phyloP scores from a whole-genome alignment of 2,888 invertebrate genomes.

The Melieria picta region DNA sequence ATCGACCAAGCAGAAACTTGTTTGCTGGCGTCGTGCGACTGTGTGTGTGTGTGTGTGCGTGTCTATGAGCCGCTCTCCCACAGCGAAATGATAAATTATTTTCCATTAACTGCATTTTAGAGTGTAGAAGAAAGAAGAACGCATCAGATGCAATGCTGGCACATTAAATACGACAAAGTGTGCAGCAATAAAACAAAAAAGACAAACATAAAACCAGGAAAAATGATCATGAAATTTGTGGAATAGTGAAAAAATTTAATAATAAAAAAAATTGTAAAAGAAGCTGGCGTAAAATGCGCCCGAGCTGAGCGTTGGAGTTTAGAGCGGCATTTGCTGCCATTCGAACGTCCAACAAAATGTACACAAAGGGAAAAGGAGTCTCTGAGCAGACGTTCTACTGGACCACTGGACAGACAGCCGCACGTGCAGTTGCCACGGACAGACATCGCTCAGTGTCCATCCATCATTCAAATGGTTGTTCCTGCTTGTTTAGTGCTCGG shows the following conservation, averaged over 20 bases:
- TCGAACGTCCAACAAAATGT: constrained; percentile 29
- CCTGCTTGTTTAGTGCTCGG: neutral
- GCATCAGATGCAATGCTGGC: constrained; percentile 36
- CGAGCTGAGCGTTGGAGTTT: neutral
- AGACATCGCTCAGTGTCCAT: constrained; percentile 44
- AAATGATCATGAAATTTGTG: too few species aligned
- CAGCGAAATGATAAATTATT: constrained; percentile 56
- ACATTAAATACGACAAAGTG: constrained; percentile 32
- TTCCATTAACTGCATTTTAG: constrained; percentile 55
- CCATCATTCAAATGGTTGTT: constrained; percentile 44
- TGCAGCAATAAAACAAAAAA: constrained; percentile 31
- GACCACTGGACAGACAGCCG: too few species aligned
- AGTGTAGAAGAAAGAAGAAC: constrained; percentile 40
- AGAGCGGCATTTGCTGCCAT: constrained; percentile 40
- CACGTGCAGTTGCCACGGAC: too few species aligned
- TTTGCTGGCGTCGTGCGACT: too few species aligned
- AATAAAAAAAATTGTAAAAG: constrained; percentile 13
- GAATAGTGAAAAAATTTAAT: constrained; percentile 2
- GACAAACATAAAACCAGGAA: neutral
- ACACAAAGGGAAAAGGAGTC: too few species aligned
- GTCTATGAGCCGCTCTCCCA: constrained; percentile 14
- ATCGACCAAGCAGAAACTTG: too few species aligned
- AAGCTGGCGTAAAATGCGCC: neutral
- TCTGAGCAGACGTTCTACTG: too few species aligned
- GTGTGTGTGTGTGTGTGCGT: too few species aligned